Evolutionary conservation across 2,113 vertebrate species (phyloP).

Genomic region (Arizona elegans): DNA sequence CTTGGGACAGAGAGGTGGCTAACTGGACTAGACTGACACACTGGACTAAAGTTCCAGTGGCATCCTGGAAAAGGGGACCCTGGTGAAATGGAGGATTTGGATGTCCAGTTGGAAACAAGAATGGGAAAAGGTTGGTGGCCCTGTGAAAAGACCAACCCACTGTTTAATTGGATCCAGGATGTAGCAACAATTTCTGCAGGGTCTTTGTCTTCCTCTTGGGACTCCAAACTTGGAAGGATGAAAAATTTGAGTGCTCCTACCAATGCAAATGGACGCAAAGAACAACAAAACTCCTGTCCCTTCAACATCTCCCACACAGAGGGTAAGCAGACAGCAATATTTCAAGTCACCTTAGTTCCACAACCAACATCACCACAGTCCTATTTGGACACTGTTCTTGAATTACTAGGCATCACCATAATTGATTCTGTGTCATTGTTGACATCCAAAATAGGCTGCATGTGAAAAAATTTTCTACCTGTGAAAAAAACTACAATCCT

Average conservation of each 20-base stretch:
- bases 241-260: not conserved
- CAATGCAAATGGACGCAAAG: not conserved
- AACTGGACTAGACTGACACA: not conserved
- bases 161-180: not conserved
- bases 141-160: no score
- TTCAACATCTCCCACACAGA: not conserved
- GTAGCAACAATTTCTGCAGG: not conserved
- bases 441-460: not conserved
- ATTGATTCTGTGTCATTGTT: not conserved
- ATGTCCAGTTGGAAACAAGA: not conserved
- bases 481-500: not conserved
- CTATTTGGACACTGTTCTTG: not conserved
- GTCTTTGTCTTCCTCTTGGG: not conserved
- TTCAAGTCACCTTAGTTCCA: not conserved
- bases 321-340: not conserved
- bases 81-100: not conserved
- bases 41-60: not conserved
- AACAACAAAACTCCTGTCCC: not conserved
- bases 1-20: not conserved
- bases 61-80: not conserved
- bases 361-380: not conserved
- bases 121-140: no score
- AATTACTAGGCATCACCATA: not conserved
- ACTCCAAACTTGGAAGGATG: not conserved
- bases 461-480: not conserved